phyloP scores from a whole-genome alignment of 1,140 invertebrate species.

The Yoshiicerus persimilis region DNA sequence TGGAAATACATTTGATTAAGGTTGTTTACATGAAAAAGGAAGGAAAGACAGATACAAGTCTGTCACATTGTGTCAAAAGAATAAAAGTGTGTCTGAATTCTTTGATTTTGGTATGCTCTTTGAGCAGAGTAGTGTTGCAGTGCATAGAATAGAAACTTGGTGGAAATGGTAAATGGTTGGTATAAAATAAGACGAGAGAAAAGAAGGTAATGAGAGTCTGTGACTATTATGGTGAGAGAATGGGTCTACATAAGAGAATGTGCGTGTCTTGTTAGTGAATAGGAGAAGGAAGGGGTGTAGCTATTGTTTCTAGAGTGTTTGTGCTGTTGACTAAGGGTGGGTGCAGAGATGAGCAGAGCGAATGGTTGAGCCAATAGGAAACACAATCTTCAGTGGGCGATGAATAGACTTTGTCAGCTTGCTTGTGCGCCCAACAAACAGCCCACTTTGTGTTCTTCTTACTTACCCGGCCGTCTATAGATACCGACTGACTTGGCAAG shows the following conservation, averaged over 20 bases:
- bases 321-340: constrained; percentile 21
- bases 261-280: not conserved
- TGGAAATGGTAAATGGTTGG: too few species aligned
- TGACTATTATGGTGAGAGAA: not conserved
- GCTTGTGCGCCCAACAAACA: constrained; percentile 41
- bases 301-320: constrained; percentile 26
- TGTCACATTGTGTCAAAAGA: not conserved
- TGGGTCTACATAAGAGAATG: too few species aligned
- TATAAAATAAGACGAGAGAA: not conserved
- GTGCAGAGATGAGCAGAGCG: constrained; percentile 26
- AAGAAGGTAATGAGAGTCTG: not conserved
- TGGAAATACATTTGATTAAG: not conserved
- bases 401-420: constrained; percentile 38
- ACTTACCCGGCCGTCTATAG: not conserved
- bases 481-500: not conserved
- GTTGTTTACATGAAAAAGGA: not conserved
- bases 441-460: constrained; percentile 7
- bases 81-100: not conserved
- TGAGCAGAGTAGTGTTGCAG: not conserved
- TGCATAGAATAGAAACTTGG: not conserved
- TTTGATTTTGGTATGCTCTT: not conserved
- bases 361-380: constrained; percentile 26
- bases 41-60: not conserved
- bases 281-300: constrained; percentile 22
- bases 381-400: constrained; percentile 1